Evolutionary conservation across 2,888 invertebrate species (phyloP).

Genomic region (Ptilodon capucinus): DNA sequence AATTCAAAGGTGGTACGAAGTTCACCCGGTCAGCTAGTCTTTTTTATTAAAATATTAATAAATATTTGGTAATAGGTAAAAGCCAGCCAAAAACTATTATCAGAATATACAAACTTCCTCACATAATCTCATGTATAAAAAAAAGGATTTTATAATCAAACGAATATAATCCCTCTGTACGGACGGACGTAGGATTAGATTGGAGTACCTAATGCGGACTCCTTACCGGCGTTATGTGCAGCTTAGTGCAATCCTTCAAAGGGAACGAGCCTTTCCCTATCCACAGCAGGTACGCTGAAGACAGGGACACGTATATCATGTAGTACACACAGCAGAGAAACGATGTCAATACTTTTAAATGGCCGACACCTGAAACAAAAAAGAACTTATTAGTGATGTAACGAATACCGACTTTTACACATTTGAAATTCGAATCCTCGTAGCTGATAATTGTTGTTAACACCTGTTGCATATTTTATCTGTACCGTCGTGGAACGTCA

Average conservation of each 20-base stretch:
- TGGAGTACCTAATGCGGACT: background rate
- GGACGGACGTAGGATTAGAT: constrained; percentile 10
- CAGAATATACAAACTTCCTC: no score
- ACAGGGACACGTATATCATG: constrained; percentile 82
- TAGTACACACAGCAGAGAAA: constrained; percentile 84
- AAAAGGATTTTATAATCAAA: background rate
- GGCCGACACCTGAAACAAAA: constrained; percentile 84
- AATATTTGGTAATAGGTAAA: no score
- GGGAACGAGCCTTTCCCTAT: constrained; percentile 84
- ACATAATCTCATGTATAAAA: background rate
- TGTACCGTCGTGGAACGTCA: no score
- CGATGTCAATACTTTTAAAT: constrained; percentile 84
- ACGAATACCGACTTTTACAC: no score
- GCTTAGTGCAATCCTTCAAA: constrained; percentile 82
- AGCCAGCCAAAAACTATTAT: no score
- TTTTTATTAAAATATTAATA: no score
- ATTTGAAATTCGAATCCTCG: no score
- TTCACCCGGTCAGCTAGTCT: no score
- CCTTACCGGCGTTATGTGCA: constrained; percentile 80
- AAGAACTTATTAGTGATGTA: no score
- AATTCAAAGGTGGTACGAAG: no score
- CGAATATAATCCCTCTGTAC: background rate
- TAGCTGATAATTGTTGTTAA: no score
- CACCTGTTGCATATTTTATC: no score
- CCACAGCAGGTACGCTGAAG: constrained; percentile 84